phyloP scores from a whole-genome alignment of 2,113 vertebrate species.

The Bubo blakistoni region DNA sequence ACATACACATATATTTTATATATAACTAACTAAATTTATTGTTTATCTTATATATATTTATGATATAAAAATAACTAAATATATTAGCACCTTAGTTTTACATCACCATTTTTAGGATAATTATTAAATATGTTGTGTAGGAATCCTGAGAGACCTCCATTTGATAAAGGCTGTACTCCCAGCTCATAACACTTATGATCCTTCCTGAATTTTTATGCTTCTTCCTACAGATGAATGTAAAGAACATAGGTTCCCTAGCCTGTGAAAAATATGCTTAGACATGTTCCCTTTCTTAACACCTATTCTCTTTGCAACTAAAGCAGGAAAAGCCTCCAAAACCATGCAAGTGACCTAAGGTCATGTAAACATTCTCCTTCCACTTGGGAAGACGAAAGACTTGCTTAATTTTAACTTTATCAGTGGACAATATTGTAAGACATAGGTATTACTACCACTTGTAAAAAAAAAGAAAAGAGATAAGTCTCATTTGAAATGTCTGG shows the following conservation, averaged over 20 bases:
- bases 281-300: not conserved
- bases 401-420: not conserved
- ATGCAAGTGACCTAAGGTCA: not conserved
- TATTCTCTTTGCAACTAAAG: not conserved
- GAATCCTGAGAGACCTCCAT: not conserved
- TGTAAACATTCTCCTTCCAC: not conserved
- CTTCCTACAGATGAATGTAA: not conserved
- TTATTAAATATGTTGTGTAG: not conserved
- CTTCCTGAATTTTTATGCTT: not conserved
- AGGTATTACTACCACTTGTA: not conserved
- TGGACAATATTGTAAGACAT: not conserved
- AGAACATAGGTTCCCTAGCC: not conserved
- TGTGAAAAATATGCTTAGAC: not conserved
- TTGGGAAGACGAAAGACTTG: not conserved
- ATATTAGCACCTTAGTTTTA: not conserved
- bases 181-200: not conserved
- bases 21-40: not conserved
- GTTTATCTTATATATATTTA: not conserved
- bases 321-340: not conserved
- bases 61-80: not conserved
- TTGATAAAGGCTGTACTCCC: not conserved
- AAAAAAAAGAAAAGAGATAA: not conserved
- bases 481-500: not conserved
- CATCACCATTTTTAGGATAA: not conserved
- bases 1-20: too few species aligned